phyloP scores from a whole-genome alignment of 2,797 vertebrate species.

The Orientallactaga sibirica region DNA sequence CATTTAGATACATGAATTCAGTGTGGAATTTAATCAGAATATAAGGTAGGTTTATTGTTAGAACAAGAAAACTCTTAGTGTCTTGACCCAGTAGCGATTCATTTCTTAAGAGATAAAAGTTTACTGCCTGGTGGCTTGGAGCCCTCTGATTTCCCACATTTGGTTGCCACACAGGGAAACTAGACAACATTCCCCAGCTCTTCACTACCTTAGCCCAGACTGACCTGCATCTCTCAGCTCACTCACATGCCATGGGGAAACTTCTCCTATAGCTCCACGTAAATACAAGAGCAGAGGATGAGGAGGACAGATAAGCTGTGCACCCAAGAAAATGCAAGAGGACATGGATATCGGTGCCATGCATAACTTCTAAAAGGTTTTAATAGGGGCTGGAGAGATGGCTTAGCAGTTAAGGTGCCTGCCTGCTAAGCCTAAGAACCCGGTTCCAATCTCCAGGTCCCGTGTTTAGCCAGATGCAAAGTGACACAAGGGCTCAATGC shows the following conservation, averaged over 20 bases:
- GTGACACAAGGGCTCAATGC: too few relatives aligned
- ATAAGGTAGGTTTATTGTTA: not conserved
- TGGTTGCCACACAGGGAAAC: not conserved
- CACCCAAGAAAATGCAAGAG: not conserved
- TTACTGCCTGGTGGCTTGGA: not conserved
- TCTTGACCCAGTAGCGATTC: not conserved
- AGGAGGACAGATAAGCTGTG: not conserved
- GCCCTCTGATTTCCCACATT: not conserved
- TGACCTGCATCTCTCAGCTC: not conserved
- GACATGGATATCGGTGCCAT: not conserved
- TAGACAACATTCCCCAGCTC: not conserved
- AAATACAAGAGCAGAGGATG: not conserved
- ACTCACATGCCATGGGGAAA: not conserved
- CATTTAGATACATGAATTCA: not conserved
- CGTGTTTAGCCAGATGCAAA: too few relatives aligned
- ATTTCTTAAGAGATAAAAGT: constrained; percentile 19
- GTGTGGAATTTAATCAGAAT: not conserved
- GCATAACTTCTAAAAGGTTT: not conserved
- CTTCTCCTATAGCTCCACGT: not conserved
- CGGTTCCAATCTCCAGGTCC: too few relatives aligned
- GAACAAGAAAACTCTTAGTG: not conserved
- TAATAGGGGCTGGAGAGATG: too few relatives aligned
- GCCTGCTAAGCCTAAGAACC: too few relatives aligned
- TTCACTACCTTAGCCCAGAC: not conserved
- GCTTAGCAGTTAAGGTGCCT: too few relatives aligned